Evolutionary conservation across 1,140 invertebrate genomes (phyloP).

Genomic region (Drosophila gunungcola): DNA sequence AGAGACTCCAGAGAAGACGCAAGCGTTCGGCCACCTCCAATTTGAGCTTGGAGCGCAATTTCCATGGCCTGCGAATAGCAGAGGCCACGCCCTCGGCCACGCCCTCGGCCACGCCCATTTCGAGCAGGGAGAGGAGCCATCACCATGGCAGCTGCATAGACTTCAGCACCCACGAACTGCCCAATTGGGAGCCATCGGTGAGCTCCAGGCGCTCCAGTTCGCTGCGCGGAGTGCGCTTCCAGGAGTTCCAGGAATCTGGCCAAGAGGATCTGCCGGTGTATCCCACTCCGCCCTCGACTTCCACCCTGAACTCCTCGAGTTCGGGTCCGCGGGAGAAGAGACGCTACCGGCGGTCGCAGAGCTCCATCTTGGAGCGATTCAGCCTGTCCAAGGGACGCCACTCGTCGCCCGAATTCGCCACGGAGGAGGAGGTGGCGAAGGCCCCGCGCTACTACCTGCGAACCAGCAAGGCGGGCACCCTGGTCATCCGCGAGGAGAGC

Average conservation of each 20-base stretch:
- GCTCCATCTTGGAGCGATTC: constrained; percentile 75
- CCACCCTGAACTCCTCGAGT: constrained; percentile 65
- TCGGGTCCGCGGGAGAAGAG: constrained; percentile 73
- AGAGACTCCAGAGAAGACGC: constrained; percentile 23
- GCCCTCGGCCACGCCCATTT: constrained; percentile 44
- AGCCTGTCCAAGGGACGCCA: constrained; percentile 70
- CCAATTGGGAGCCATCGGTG: constrained; percentile 59
- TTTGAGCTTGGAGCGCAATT: constrained; percentile 51
- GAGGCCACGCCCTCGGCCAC: constrained; percentile 57
- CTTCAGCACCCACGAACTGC: constrained; percentile 74
- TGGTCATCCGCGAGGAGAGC: constrained; percentile 85
- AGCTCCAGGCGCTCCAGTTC: constrained; percentile 65
- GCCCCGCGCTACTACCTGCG: constrained; percentile 84
- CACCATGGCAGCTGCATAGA: constrained; percentile 68
- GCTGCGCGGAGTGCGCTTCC: constrained; percentile 69
- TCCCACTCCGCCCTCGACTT: constrained; percentile 72
- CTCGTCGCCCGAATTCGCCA: constrained; percentile 75
- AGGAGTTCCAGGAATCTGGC: neutral
- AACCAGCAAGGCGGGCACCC: constrained; percentile 85
- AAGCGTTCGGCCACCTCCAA: constrained; percentile 64
- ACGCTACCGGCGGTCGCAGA: constrained; percentile 79
- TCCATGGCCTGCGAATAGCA: constrained; percentile 67
- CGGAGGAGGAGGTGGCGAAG: constrained; percentile 56
- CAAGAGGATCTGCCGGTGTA: constrained; percentile 24
- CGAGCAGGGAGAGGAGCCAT: constrained; percentile 11